These are phyloP conservation scores for Seriola aureovittata DNA, from an alignment of 2,113 vertebrate species.

Conservation along the genomic window DNA sequence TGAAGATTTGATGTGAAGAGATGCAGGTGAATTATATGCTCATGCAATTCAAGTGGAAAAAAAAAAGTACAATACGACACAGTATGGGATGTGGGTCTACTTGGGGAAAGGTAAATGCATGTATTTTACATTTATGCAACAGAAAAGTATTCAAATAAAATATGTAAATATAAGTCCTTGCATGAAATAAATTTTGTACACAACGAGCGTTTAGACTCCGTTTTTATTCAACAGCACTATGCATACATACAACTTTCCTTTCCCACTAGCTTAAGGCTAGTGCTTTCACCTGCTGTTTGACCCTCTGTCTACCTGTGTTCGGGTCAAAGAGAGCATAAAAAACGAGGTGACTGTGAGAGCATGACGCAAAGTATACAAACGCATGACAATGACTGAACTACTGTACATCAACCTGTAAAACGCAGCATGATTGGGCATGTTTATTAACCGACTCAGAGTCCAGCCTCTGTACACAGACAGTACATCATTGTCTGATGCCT, in stretches of 20 bases:
- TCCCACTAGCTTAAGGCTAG: conserved; percentile 60
- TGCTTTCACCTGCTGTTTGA: conserved; percentile 58
- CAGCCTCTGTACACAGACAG: conserved; percentile 67
- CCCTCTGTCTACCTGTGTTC: conserved; percentile 22
- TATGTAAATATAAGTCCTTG: conserved; percentile 90
- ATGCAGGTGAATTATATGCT: conserved; percentile 80
- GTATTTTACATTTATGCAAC: conserved; percentile 97
- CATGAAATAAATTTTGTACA: conserved; percentile 99
- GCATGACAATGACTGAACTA: conserved; percentile 78
- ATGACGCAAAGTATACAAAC: conserved; percentile 72
- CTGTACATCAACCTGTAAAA: conserved; percentile 62
- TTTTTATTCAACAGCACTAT: conserved; percentile 84
- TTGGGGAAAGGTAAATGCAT: conserved; percentile 96
- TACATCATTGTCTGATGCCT: conserved; percentile 70
- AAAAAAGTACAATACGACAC: conserved; percentile 79
- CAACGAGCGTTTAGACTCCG: conserved; percentile 84
- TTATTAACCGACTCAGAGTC: conserved; percentile 70
- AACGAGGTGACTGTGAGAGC: conserved; percentile 71
- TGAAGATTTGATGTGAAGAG: conserved; percentile 79
- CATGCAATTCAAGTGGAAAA: conserved; percentile 84
- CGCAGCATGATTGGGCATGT: conserved; percentile 82
- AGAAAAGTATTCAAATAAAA: conserved; percentile 85
- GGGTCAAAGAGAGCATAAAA: conserved; percentile 54
- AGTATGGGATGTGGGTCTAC: conserved; percentile 86
- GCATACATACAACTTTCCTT: conserved; percentile 75